Percentiles rank a stretch among this genome's conserved stretches.
Conservation (phyloP, 2,888 invertebrate species). For the Brassicogethes aeneus region DNA sequence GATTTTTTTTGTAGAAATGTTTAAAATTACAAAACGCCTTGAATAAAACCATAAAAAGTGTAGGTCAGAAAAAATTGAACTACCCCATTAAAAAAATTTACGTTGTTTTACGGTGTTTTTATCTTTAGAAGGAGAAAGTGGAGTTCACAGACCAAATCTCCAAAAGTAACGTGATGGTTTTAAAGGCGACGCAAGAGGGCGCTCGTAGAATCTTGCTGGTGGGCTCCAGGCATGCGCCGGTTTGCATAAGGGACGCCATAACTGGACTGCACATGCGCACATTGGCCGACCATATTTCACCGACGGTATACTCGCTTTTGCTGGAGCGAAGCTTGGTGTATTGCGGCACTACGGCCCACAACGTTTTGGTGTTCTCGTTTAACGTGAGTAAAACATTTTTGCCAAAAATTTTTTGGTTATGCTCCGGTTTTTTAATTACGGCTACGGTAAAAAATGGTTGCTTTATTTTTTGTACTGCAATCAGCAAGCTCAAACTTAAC, state of each 20-base stretch:
- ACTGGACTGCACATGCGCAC: conserved; percentile 60
- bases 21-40: too few species aligned
- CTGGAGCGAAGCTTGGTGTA: conserved; percentile 60
- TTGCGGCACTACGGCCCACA: conserved; percentile 65
- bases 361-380: conserved; percentile 67
- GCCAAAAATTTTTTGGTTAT: background rate
- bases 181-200: conserved; percentile 66
- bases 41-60: too few species aligned
- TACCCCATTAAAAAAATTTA: too few species aligned
- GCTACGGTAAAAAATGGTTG: too few species aligned
- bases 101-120: too few species aligned
- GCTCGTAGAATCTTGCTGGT: conserved; percentile 60
- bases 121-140: conserved; percentile 16
- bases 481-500: too few species aligned
- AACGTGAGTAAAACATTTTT: conserved; percentile 59
- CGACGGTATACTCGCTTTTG: conserved; percentile 63
- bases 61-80: too few species aligned
- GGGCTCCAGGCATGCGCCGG: conserved; percentile 58
- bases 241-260: conserved; percentile 63
- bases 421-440: too few species aligned
- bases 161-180: conserved; percentile 56
- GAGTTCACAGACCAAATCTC: conserved; percentile 41
- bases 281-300: conserved; percentile 47
- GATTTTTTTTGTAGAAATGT: too few species aligned
- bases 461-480: too few species aligned